Evolutionary conservation across 1,140 invertebrate species (phyloP).

Genomic region (Eupristina koningsbergeri): DNA sequence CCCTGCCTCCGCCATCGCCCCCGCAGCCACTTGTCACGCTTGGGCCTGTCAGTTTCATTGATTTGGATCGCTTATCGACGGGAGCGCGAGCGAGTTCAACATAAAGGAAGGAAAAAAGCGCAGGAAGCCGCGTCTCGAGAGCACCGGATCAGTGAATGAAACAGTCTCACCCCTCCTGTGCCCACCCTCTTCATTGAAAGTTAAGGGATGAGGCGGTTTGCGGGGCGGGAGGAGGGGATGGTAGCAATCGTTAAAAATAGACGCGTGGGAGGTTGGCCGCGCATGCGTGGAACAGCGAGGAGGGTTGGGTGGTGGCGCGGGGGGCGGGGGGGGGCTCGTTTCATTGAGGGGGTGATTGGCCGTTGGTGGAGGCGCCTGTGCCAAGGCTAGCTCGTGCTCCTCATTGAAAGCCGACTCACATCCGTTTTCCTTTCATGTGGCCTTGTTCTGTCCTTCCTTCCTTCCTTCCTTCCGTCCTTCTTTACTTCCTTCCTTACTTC

Average conservation of each 20-base stretch:
- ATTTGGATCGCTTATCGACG: not conserved
- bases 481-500: not conserved
- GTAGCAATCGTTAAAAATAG: constrained; percentile 17
- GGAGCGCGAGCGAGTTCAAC: not conserved
- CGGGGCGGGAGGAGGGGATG: not conserved
- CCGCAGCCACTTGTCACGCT: not conserved
- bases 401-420: constrained; percentile 57
- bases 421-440: constrained; percentile 57
- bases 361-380: constrained; percentile 55
- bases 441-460: constrained; percentile 38
- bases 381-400: constrained; percentile 58
- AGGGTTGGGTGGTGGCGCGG: no score
- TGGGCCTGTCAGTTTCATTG: constrained; percentile 5
- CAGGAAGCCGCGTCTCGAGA: not conserved
- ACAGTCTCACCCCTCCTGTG: not conserved
- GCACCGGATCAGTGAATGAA: not conserved
- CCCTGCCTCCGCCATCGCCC: not conserved
- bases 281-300: no score
- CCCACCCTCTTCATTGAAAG: not conserved
- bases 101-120: no score
- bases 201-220: not conserved
- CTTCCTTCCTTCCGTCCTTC: not conserved
- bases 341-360: constrained; percentile 42
- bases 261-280: constrained; percentile 11
- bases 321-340: no score